A percentile compares a stretch with the other conserved stretches of the same genome.
phyloP scores from a whole-genome alignment of 2,888 invertebrate species.

The Rotaria macrura region DNA sequence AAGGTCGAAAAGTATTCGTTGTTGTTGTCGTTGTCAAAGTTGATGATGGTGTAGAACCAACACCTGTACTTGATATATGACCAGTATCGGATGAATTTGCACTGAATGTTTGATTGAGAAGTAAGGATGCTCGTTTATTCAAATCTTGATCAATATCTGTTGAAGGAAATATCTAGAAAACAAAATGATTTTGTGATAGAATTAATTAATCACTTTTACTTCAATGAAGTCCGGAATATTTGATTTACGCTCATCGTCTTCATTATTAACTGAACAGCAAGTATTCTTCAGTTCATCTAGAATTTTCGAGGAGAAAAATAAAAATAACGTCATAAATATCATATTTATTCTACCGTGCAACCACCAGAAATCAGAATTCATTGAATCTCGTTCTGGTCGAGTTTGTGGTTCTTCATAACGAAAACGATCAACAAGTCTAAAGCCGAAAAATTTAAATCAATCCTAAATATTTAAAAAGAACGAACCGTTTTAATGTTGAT shows the following conservation, averaged over 20 bases:
- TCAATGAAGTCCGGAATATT: background rate
- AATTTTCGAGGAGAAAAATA: background rate
- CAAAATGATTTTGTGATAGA: background rate
- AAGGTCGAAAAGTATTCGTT: background rate
- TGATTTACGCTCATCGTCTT: background rate
- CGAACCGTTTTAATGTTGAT: background rate
- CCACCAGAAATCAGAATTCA: background rate
- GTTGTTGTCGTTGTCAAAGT: background rate
- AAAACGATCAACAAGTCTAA: background rate
- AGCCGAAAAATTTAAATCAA: background rate
- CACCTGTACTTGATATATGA: background rate
- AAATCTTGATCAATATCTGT: background rate
- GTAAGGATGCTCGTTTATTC: background rate
- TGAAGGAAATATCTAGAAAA: background rate
- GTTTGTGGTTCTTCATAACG: background rate
- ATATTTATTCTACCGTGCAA: background rate
- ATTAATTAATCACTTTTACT: background rate
- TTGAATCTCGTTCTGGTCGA: background rate
- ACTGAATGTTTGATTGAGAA: background rate
- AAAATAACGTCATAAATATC: background rate
- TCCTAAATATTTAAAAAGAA: background rate
- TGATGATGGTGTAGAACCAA: background rate
- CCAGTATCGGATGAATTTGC: background rate
- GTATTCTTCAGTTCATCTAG: background rate
- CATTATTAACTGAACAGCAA: background rate